phyloP scores from a whole-genome alignment of 2,888 invertebrate genomes.

The Drosophila lacicola region DNA sequence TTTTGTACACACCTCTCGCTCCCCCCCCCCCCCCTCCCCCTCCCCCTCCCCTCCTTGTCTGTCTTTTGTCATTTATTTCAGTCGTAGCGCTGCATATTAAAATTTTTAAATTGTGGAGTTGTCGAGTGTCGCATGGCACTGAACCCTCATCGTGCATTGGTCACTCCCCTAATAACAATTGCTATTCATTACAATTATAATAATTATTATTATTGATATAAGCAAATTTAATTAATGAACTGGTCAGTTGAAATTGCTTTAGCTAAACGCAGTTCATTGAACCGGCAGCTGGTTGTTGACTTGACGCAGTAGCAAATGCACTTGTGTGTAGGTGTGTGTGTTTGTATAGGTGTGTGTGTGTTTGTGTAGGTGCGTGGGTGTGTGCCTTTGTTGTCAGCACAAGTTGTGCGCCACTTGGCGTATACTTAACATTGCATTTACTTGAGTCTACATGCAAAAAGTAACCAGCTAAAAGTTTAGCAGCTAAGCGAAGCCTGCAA shows the following conservation, averaged over 20 bases:
- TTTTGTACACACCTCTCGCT: neutral
- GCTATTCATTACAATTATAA: constrained; percentile 3
- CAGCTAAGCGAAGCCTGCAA: constrained; percentile 31
- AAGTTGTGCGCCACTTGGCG: constrained; percentile 43
- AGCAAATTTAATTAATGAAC: constrained; percentile 65
- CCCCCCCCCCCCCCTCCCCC: neutral
- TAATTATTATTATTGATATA: constrained; percentile 39
- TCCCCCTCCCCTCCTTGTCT: neutral
- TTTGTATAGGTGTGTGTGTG: neutral
- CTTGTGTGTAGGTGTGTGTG: neutral
- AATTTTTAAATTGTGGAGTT: constrained; percentile 51
- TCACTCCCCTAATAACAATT: constrained; percentile 11
- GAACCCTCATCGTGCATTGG: constrained; percentile 10
- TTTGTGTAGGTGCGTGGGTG: constrained; percentile 18
- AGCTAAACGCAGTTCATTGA: constrained; percentile 59
- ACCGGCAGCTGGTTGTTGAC: constrained; percentile 50
- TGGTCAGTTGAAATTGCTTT: constrained; percentile 41
- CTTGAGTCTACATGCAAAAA: constrained; percentile 33
- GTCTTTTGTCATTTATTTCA: constrained; percentile 20
- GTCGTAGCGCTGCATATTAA: constrained; percentile 33
- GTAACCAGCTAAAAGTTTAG: constrained; percentile 31
- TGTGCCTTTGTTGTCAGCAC: constrained; percentile 11
- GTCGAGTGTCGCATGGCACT: constrained; percentile 20
- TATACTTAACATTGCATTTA: constrained; percentile 54
- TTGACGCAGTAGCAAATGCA: constrained; percentile 5